Base-by-base conservation (phyloP, 2,888 invertebrate species). In the Bombylius major region DNA sequence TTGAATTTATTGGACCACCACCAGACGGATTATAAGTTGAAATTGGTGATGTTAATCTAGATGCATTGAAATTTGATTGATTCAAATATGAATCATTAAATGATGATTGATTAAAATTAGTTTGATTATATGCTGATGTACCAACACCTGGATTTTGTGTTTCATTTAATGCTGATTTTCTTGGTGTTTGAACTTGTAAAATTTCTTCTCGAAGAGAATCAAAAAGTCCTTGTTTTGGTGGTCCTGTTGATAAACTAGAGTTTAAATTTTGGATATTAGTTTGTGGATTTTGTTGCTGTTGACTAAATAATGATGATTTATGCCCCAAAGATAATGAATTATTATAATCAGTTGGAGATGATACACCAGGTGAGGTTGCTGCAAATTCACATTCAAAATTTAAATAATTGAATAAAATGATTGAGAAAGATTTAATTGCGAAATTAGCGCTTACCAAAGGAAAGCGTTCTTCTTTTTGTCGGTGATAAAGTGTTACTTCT, bases 401-500 rank as follows among this genome's bases (percentile, higher is more conserved):
- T 45, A 45, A 39, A 14, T 45, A 45, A 1, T 5, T 14, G 4
- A 45, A 45, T n/a, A 5, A 39, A 5, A 39, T 39, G 8, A 39
- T 39, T 49, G 8, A 11, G 7, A 31, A 8, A 39, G 39, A 11
- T 4, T 12, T 33, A 5, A 36, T 50, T 36, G 31, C 9, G 36
- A 14, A 31, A 36, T 12, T 14, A 4, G 11, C 5, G 74, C 79
- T 73, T 69, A 81, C 82, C 80, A 63, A 81, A 82, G 36, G 79
- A 78, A 54, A 79, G 70, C 61, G 70, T 77, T 47, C 74, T 76
- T 3, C 46, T 23, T 57, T 77, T 80, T 54, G 81, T 80, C 50
- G 82, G 82, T 0, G 82, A 82, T 51, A 82, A 69, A 57, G 81
- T 81, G 61, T 79, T 82, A 55, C 65, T 71, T 58, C 81, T 72